Evolutionary conservation across 92 coral and sea anemone genomes (phyloP), one percentile per base, ranked within the genome.

Genomic region (Palythoa grandiflora): DNA sequence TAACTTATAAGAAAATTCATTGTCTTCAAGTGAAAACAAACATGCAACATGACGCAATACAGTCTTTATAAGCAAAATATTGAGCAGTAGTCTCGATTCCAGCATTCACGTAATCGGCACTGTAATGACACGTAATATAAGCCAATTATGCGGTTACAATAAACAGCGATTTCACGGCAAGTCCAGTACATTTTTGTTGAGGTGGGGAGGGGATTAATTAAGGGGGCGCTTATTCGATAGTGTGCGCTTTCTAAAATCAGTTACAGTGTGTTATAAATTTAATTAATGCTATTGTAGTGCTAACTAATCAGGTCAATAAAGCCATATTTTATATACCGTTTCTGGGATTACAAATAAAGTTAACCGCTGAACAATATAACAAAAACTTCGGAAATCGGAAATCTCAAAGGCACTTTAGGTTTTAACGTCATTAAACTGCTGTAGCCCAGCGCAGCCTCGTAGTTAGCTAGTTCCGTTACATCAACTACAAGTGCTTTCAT

Each of bases 321-420:
- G 21, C 74, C 16, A 70, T 35, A 35, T 70, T 11, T 35, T 28
- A n/a, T 17, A 16, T 63, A 17, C 70, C 12, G 75, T 36, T 47
- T 21, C 28, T 36, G 40, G 28, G 44, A 6, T 38, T 9, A 35
- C 48, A 10, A 8, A 35, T 47, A 70, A 70, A 70, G 17, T 47
- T 20, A 70, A 70, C 75, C 75, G 44, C 75, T 35, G 1, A 36
- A 35, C 75, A 70, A 70, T 70, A 70, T 70, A 36, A 70, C 75
- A 70, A 70, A 36, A 20, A 14, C 2, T 70, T 70, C 16, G 44
- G 75, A 12, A 28, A 35, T 38, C 44, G 13, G 11, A 70, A 63
- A 28, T 28, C 28, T 28, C 28, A 28, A 63, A 63, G 47, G 75
- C 36, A 28, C 36, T 70, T 70, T 14, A 9, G 75, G 75, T 70